Percentiles rank a stretch among this genome's conserved stretches.
phyloP scores from a whole-genome alignment of 2,113 vertebrate species.

The Dipodomys merriami region DNA sequence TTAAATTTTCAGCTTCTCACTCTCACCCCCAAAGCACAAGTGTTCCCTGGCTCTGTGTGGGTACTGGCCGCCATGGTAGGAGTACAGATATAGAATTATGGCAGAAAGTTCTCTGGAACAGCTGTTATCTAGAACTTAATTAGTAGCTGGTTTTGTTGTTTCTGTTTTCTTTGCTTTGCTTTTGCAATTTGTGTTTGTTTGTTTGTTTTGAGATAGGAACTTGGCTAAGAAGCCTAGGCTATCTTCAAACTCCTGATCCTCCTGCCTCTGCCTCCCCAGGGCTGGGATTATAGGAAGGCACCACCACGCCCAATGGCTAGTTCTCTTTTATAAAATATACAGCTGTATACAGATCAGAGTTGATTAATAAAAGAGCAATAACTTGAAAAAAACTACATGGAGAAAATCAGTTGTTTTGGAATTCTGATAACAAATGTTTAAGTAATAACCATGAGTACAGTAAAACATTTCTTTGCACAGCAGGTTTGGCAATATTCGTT shows the following conservation, averaged over 20 bases:
- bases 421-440: constrained; percentile 30
- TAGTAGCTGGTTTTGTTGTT: neutral
- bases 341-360: neutral
- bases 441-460: constrained; percentile 10
- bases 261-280: neutral
- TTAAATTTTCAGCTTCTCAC: neutral
- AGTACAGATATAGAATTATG: neutral
- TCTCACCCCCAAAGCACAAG: neutral
- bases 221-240: neutral
- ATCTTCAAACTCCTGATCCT: neutral
- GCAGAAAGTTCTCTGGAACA: neutral
- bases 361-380: neutral
- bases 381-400: neutral
- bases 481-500: neutral
- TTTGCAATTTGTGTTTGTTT: too few relatives aligned
- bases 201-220: neutral
- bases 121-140: neutral
- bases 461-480: constrained; percentile 8
- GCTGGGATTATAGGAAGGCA: neutral
- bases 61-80: neutral
- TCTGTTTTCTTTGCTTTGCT: too few relatives aligned
- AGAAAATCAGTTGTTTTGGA: constrained; percentile 29
- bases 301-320: neutral
- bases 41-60: neutral
- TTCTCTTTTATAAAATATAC: neutral